phyloP scores from a whole-genome alignment of 1,140 invertebrate genomes.

The Monomorium pharaonis region DNA sequence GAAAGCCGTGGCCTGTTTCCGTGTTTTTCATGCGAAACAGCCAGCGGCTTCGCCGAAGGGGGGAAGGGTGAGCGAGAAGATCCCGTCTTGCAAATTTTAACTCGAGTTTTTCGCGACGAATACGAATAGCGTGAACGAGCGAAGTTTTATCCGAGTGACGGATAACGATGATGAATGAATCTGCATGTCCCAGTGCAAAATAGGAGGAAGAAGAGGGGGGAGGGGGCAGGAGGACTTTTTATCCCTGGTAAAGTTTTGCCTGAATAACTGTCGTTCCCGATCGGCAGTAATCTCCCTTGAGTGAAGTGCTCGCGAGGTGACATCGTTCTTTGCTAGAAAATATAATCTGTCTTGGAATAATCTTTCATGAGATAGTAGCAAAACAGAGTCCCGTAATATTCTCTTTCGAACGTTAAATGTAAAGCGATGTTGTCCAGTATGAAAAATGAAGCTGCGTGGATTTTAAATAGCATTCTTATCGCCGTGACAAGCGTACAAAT shows the following conservation, averaged over 20 bases:
- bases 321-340: constrained; percentile 11
- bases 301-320: constrained; percentile 19
- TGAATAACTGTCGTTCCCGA: constrained; percentile 31
- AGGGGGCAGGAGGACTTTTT: too few relatives aligned
- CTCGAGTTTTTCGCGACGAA: constrained; percentile 9
- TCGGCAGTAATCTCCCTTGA: constrained; percentile 31
- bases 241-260: constrained; percentile 16
- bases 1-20: neutral
- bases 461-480: constrained; percentile 24
- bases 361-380: neutral
- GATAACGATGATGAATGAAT: constrained; percentile 52
- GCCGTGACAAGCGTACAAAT: neutral
- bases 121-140: constrained; percentile 20
- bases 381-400: neutral
- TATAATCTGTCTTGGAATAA: constrained; percentile 38
- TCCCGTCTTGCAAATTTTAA: constrained; percentile 28
- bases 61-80: too few relatives aligned
- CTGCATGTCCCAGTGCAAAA: constrained; percentile 18
- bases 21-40: constrained; percentile 21
- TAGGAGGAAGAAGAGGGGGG: too few relatives aligned
- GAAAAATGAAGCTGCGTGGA: neutral
- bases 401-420: neutral
- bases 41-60: neutral
- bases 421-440: constrained; percentile 1
- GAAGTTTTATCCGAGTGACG: constrained; percentile 40